phyloP scores from a whole-genome alignment of 2,888 invertebrate species.

The Diaphora mendica region DNA sequence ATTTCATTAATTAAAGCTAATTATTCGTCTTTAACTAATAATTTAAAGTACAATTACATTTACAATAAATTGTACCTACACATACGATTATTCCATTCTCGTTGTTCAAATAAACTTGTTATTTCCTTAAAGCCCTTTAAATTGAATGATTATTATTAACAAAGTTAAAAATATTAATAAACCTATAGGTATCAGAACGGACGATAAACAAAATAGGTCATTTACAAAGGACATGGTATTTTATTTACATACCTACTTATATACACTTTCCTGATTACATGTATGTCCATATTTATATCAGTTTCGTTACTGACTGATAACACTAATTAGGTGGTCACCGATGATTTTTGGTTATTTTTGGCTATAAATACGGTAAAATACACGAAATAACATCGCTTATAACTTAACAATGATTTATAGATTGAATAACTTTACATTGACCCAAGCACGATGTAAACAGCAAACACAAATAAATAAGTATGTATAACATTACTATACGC shows the following conservation, averaged over 20 bases:
- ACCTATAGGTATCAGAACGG: neutral
- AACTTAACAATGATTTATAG: neutral
- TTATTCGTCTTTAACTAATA: neutral
- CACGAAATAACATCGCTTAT: neutral
- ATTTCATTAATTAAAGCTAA: neutral
- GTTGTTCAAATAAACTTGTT: constrained; percentile 2
- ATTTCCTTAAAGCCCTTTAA: constrained; percentile 11
- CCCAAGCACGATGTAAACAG: neutral
- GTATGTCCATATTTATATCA: constrained; percentile 55
- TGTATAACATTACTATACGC: neutral
- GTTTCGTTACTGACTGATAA: constrained; percentile 31
- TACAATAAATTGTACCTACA: neutral
- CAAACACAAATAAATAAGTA: neutral
- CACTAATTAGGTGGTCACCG: constrained; percentile 1
- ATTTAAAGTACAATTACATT: neutral
- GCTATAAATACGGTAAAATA: constrained; percentile 10
- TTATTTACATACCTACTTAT: constrained; percentile 6
- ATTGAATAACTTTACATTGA: neutral
- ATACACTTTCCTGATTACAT: constrained; percentile 61
- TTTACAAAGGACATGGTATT: neutral
- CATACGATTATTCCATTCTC: neutral
- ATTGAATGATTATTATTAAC: neutral
- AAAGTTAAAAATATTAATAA: neutral
- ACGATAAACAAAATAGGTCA: neutral
- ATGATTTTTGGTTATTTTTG: constrained; percentile 13